Evolutionary conservation across 2,113 vertebrate species (phyloP), one percentile per base, ranked within the genome.

Genomic region (Sprattus sprattus): DNA sequence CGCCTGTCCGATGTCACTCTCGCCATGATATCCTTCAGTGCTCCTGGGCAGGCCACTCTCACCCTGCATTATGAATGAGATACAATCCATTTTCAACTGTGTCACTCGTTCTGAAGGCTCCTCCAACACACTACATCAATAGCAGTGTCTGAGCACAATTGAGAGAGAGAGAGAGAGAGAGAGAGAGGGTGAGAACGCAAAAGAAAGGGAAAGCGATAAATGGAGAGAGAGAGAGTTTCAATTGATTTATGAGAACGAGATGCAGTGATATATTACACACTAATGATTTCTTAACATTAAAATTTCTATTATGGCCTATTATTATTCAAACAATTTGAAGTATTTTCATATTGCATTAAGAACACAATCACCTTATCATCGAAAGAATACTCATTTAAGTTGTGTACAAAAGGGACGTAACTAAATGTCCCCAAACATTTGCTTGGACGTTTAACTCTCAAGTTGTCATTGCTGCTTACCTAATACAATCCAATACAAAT

Each of bases 31-130:
- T 88, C 88, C 86, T 87, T 78, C 85, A 88, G 80, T 75, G 87
- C 89, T 50, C 87, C 45, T 25, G 75, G 85, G 45, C 83, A 86
- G 39, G 47, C 67, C 81, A 45, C 82, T 83, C 60, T 81, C 83
- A 86, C 89, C 86, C 89, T 89, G 87, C 90, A 88, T 91, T 89
- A 89, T 89, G 87, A 89, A 90, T 89, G 88, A 90, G 88, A 86
- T 81, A 50, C 82, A 71, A 86, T 83, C 87, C 71, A 89, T 91
- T 86, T 89, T 87, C 86, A 85, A 85, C 85, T 67, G 45, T 71
- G 44, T 46, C 71, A 78, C 71, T 78, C 71, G 28, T 78, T 32
- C 10, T 78, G 71, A 78, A 78, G 71, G 71, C 71, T 78, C 25
- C 71, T 78, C 71, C 28, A 78, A 78, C 71, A 78, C 71, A 39